Evolutionary conservation across 2,113 vertebrate genomes (phyloP), one percentile per base, ranked within the genome.

Genomic region (Sceloporus tristichus): DNA sequence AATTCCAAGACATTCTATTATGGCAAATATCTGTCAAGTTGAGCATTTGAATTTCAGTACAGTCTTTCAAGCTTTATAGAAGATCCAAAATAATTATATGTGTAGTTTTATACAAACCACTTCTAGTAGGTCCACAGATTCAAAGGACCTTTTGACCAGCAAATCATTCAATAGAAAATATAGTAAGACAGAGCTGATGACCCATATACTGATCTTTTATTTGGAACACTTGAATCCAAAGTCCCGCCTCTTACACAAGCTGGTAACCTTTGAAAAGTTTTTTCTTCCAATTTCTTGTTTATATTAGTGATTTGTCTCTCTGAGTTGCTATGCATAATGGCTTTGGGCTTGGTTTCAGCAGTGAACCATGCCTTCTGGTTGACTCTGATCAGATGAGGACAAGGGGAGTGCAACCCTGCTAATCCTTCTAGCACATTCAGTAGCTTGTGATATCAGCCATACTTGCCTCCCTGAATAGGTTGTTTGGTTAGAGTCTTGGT

Each of bases 21-120:
- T 19, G 21, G 8, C 23, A n/a, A 2, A 5, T 48, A 74, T 59
- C 53, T 0, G 0, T 77, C 74, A 78, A 3, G 23, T 77, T 38
- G 9, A 89, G 13, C 40, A 74, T n/a, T 11, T 77, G 34, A 42
- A 87, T 62, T 21, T 1, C 75, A 16, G 34, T 27, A 82, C 14
- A 18, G 23, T 73, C 75, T 71, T 84, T 53, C 9, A 27, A 9
- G 16, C 82, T 89, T 75, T 73, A 88, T 73, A 59, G 0, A 0
- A 48, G 75, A 74, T 25, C 88, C 80, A n/a, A 16, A 9, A 89
- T 82, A 19, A 48, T 86, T 25, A 62, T 34, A 90, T 90, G 80
- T 7, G 6, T 13, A 27, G 19, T 70, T 40, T 75, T 65, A 27
- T 79, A 87, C 56, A 80, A 74, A 65, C 77, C 7, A 48, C 38